Evolutionary conservation across 2,113 vertebrate species (phyloP).

Genomic region (Clarias batrachus): DNA sequence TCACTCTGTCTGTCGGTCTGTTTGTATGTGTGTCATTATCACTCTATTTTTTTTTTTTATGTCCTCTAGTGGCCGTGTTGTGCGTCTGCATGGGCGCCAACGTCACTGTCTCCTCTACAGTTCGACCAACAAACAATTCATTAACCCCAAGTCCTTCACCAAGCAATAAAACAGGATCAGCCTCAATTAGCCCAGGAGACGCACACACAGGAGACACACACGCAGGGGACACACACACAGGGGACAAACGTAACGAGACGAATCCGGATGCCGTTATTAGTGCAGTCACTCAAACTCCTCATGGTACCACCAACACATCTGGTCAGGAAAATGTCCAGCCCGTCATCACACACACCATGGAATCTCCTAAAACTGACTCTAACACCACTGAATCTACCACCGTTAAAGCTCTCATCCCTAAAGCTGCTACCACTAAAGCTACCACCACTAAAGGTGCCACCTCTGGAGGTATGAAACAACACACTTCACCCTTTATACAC

Average conservation of each 20-base stretch:
- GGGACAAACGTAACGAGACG: no score
- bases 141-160: background rate
- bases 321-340: no score
- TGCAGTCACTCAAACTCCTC: background rate
- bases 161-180: background rate
- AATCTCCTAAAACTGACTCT: background rate
- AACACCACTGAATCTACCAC: background rate
- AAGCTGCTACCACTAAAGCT: background rate
- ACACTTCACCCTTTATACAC: background rate
- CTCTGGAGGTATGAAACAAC: background rate
- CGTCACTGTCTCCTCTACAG: background rate
- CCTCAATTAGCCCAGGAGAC: background rate
- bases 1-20: background rate
- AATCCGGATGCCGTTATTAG: accelerated
- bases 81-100: constrained; percentile 26
- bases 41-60: background rate
- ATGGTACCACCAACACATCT: background rate
- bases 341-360: background rate
- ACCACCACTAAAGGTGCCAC: background rate
- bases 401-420: no score
- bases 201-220: no score
- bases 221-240: no score
- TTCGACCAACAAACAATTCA: background rate
- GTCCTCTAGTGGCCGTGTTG: background rate
- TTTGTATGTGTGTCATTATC: background rate